Evolutionary conservation across 2,888 invertebrate species (phyloP).

Genomic region (Chaetoderma sp.): DNA sequence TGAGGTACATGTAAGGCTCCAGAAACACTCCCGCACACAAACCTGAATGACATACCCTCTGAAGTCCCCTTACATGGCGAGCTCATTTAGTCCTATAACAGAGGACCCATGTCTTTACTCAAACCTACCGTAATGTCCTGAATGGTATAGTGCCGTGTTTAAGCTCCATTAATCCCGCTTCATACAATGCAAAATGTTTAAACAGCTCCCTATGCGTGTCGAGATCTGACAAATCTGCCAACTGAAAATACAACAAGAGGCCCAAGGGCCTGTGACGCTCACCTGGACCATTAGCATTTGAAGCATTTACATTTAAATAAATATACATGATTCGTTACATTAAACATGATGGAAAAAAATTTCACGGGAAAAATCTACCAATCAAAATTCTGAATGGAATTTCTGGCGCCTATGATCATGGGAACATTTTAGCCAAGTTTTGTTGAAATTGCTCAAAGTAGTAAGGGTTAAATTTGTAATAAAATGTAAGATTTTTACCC

Average conservation of each 20-base stretch:
- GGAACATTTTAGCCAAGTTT: too few species aligned
- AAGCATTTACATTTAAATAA: not conserved
- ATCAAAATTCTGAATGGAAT: too few species aligned
- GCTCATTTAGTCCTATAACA: not conserved
- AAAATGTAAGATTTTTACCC: too few species aligned
- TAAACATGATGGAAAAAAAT: not conserved
- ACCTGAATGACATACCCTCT: too few species aligned
- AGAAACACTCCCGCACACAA: too few species aligned
- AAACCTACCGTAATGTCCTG: constrained; percentile 64
- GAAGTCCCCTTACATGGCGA: too few species aligned
- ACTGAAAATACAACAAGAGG: constrained; percentile 68
- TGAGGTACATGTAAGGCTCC: too few species aligned
- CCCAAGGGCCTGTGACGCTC: too few species aligned
- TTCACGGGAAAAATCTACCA: too few species aligned
- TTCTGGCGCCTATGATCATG: too few species aligned
- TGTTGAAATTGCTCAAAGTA: too few species aligned
- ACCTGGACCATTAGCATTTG: not conserved
- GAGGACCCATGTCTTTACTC: not conserved
- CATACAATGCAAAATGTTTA: constrained; percentile 80
- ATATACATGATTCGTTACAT: not conserved
- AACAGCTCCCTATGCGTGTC: constrained; percentile 80
- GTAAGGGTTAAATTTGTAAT: too few species aligned
- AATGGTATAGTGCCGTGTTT: constrained; percentile 75
- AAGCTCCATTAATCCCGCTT: constrained; percentile 84
- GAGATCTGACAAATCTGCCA: constrained; percentile 76